Percentiles rank a stretch among this genome's conserved stretches.
These are phyloP conservation scores for Diachasmimorpha longicaudata DNA, from an alignment of 1,140 invertebrate genomes.

Conservation along the genomic window DNA sequence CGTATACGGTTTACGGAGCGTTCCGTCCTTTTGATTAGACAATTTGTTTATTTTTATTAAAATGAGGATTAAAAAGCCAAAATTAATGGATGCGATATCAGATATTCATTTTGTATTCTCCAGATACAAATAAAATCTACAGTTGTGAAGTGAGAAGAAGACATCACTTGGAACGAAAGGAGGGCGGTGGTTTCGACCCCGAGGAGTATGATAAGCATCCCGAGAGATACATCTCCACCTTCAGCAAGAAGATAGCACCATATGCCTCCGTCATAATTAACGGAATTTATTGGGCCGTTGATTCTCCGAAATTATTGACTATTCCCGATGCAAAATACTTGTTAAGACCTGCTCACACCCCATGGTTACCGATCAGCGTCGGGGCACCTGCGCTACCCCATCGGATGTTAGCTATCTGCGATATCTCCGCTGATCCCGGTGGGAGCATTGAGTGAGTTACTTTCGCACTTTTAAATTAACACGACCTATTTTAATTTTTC, in stretches of 20 bases:
- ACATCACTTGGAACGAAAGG: constrained; percentile 91
- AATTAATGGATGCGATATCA: neutral
- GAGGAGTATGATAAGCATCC: constrained; percentile 93
- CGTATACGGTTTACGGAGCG: no score
- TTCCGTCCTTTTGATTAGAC: no score
- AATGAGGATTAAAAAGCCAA: no score
- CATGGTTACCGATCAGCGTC: constrained; percentile 87
- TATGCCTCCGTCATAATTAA: constrained; percentile 97
- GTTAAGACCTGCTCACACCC: constrained; percentile 83
- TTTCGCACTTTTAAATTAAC: neutral
- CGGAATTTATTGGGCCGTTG: constrained; percentile 98
- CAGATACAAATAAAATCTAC: constrained; percentile 92
- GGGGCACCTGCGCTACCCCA: constrained; percentile 91
- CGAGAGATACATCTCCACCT: constrained; percentile 93
- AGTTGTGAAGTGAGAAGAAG: constrained; percentile 91
- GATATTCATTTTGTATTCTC: constrained; percentile 5
- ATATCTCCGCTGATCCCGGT: constrained; percentile 98
- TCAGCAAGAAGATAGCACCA: constrained; percentile 96
- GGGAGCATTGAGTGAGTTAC: constrained; percentile 86
- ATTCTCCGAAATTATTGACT: constrained; percentile 93
- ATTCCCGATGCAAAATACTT: constrained; percentile 98
- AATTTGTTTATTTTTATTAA: no score
- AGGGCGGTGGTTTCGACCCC: constrained; percentile 88
- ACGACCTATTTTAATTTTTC: no score
- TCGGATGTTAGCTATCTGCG: constrained; percentile 90